Percentiles rank a stretch among this genome's conserved stretches.
These are phyloP conservation scores for Hylaea fasciaria DNA, from an alignment of 2,888 invertebrate genomes.

Conservation along the genomic window DNA sequence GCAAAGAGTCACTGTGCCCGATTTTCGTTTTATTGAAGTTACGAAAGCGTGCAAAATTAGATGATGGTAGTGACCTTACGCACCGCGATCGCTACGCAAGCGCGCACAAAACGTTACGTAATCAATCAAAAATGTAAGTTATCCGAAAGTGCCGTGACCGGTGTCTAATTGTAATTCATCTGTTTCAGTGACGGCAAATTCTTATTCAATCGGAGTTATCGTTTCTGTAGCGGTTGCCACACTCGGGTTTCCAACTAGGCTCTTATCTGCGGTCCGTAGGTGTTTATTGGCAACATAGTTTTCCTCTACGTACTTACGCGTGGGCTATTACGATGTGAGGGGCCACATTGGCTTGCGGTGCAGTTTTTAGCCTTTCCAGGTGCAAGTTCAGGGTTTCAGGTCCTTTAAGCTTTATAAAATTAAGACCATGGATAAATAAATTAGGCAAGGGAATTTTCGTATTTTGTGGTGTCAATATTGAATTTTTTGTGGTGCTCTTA, in stretches of 20 bases:
- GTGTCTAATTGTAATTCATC: slow-evolving; percentile 27
- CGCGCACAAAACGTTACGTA: slow-evolving; percentile 55
- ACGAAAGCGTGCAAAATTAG: slow-evolving; percentile 79
- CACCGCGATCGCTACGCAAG: slow-evolving; percentile 67
- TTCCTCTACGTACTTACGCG: too few species aligned
- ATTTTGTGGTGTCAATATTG: too few species aligned
- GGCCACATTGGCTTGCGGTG: too few species aligned
- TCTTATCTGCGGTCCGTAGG: slow-evolving; percentile 33
- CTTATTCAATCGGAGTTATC: slow-evolving; percentile 29
- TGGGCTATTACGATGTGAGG: too few species aligned
- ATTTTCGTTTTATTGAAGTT: slow-evolving; percentile 62
- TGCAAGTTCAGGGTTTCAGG: too few species aligned
- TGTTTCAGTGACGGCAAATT: slow-evolving; percentile 32
- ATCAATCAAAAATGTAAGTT: slow-evolving; percentile 41
- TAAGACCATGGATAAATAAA: too few species aligned
- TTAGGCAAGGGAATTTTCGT: too few species aligned
- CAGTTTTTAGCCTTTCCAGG: too few species aligned
- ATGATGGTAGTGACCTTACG: slow-evolving; percentile 79
- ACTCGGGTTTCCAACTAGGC: slow-evolving; percentile 24
- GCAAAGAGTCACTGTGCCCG: slow-evolving; percentile 49
- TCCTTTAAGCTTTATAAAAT: too few species aligned
- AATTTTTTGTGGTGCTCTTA: too few species aligned
- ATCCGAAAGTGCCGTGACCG: slow-evolving; percentile 20
- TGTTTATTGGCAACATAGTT: slow-evolving; percentile 18
- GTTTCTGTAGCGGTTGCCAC: slow-evolving; percentile 30